These are phyloP conservation scores for Panthera leo DNA, from an alignment of 2,113 vertebrate genomes.

Conservation along the genomic window DNA sequence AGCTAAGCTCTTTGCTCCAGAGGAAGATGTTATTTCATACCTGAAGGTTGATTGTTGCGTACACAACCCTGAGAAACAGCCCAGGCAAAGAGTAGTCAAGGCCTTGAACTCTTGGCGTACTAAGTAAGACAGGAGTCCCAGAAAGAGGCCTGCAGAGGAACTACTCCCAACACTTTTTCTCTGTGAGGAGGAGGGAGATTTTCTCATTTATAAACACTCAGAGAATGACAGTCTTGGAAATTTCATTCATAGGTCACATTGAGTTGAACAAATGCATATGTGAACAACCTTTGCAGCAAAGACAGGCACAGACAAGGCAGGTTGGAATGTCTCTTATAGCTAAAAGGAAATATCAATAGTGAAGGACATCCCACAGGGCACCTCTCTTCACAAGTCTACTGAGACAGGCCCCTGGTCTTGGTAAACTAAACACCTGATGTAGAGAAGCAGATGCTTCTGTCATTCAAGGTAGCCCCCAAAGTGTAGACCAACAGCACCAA, in stretches of 20 bases:
- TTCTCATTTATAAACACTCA: neutral
- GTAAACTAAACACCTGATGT: neutral
- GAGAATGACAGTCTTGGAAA: neutral
- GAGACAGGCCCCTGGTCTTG: neutral
- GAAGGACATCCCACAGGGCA: too few relatives aligned
- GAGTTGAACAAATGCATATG: neutral
- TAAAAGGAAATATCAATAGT: neutral
- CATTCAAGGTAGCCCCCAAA: neutral
- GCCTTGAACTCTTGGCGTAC: neutral
- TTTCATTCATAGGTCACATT: neutral
- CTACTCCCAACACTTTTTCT: neutral
- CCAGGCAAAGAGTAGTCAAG: neutral
- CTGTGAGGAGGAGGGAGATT: neutral
- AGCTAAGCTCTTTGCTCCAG: neutral
- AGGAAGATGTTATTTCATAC: neutral
- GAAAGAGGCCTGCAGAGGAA: neutral
- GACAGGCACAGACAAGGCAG: neutral
- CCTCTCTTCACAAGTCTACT: neutral
- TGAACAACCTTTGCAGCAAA: neutral
- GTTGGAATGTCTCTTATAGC: neutral
- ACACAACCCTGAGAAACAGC: neutral
- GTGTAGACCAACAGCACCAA: neutral
- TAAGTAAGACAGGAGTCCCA: neutral
- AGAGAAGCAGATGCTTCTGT: neutral
- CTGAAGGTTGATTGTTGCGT: neutral